phyloP scores from a whole-genome alignment of 2,797 vertebrate genomes.

The Onychomys torridus region DNA sequence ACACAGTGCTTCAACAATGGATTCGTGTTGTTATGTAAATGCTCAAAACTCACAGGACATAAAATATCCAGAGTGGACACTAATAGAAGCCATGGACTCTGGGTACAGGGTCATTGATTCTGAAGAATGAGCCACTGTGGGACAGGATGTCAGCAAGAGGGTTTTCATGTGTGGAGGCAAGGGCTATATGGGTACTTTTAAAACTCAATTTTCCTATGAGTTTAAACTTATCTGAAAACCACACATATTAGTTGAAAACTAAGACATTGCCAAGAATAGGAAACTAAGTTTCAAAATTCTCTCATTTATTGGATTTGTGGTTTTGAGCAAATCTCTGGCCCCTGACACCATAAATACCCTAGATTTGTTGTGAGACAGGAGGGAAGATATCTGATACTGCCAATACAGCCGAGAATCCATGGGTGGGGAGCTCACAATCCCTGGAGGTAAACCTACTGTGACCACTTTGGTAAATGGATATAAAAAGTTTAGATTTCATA shows the following conservation, averaged over 20 bases:
- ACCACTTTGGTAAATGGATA: background rate
- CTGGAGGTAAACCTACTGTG: background rate
- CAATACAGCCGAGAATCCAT: too few relatives aligned
- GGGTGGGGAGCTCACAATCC: background rate
- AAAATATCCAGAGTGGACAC: background rate
- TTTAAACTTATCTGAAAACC: slow-evolving; percentile 29
- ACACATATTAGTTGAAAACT: slow-evolving; percentile 3
- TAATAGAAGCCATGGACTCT: background rate
- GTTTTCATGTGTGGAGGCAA: background rate
- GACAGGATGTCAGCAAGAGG: background rate
- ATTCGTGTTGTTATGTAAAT: background rate
- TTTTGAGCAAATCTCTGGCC: background rate
- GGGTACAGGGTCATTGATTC: background rate
- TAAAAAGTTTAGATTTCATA: background rate
- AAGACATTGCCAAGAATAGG: background rate
- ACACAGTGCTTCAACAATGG: background rate
- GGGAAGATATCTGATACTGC: background rate
- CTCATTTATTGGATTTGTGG: slow-evolving; percentile 2
- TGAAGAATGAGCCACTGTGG: background rate
- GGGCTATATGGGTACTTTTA: background rate
- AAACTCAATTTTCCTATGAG: slow-evolving; percentile 12
- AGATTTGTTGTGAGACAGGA: background rate
- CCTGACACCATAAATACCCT: background rate
- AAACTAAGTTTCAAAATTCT: slow-evolving; percentile 50
- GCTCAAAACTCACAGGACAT: background rate